Base-by-base conservation (phyloP, 2,888 invertebrate genomes). In the Dynastes maya region DNA sequence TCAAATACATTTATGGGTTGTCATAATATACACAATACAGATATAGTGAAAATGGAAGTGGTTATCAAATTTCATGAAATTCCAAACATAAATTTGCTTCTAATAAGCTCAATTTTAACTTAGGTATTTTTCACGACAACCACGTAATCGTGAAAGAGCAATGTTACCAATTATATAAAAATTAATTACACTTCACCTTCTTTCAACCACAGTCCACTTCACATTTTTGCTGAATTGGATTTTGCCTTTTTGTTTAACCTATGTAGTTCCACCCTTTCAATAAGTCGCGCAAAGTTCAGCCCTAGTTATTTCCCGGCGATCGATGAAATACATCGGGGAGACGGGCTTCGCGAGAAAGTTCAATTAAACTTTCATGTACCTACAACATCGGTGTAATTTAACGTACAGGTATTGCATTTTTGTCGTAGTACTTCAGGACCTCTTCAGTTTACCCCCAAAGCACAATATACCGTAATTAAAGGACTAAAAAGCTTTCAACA, bases 391-490 rank as follows among this genome's bases (percentile, higher is more conserved):
- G 22, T 45, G 72, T 61, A 72, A 72, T 72, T 72, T 72, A 72
- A 72, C 72, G 58, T 72, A 72, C 72, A 72, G 72, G 72, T 72
- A 72, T 72, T 58, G 72, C 72, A 72, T 72, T 72, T 72, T 72
- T 72, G 58, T 72, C 72, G 58, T 37, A 58, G 72, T 58, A 72
- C 72, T 72, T 72, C 72, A 72, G 55, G n/a, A 5, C 58, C 72
- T 40, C 72, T 76, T 79, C 77, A 79, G 58, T 55, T 53, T 77
- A 65, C 37, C 79, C 76, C 74, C 74, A 64, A 72, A 72, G 79
- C 72, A 79, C 79, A 79, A 79, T 79, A 74, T 64, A 76, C 72
- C 72, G 79, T 76, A 79, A 79, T 77, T 79, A 79, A 79, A 79
- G 72, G 74, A 79, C 74, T 79, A 77, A 79, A 79, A 79, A 77